phyloP scores from a whole-genome alignment of 2,888 invertebrate species.

The Lissocephala sabroskyi region DNA sequence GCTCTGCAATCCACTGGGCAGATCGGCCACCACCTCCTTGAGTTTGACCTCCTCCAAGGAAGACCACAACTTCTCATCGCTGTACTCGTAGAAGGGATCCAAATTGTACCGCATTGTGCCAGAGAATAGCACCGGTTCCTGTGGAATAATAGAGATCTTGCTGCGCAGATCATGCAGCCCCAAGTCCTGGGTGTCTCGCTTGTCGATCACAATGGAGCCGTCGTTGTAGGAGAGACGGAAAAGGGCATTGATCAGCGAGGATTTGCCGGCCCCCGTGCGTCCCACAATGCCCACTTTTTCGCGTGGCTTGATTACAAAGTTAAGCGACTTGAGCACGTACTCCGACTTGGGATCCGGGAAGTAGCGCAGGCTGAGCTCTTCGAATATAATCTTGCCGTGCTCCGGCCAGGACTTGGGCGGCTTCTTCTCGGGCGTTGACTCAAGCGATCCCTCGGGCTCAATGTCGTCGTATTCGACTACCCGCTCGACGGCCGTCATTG shows the following conservation, averaged over 20 bases:
- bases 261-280: slow-evolving; percentile 83
- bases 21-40: slow-evolving; percentile 79
- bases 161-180: slow-evolving; percentile 84
- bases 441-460: slow-evolving; percentile 74
- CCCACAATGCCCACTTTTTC: slow-evolving; percentile 83
- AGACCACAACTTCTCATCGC: slow-evolving; percentile 85
- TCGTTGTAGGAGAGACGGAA: slow-evolving; percentile 85
- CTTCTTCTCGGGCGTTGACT: slow-evolving; percentile 77
- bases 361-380: slow-evolving; percentile 82
- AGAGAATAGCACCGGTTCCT: slow-evolving; percentile 88
- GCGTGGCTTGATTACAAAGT: slow-evolving; percentile 76
- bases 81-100: slow-evolving; percentile 88
- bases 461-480: slow-evolving; percentile 78
- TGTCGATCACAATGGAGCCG: slow-evolving; percentile 88
- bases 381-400: slow-evolving; percentile 79
- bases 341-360: slow-evolving; percentile 76
- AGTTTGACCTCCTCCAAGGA: slow-evolving; percentile 84
- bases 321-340: slow-evolving; percentile 82
- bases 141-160: slow-evolving; percentile 87
- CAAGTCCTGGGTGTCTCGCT: slow-evolving; percentile 78
- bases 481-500: slow-evolving; percentile 92
- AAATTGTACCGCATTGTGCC: slow-evolving; percentile 90
- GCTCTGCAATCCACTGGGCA: slow-evolving; percentile 79
- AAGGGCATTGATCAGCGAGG: slow-evolving; percentile 80
- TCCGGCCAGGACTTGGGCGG: slow-evolving; percentile 82